Conservation (phyloP, 53 echinoderm and acorn worm genomes). For the Patiria pectinifera region DNA sequence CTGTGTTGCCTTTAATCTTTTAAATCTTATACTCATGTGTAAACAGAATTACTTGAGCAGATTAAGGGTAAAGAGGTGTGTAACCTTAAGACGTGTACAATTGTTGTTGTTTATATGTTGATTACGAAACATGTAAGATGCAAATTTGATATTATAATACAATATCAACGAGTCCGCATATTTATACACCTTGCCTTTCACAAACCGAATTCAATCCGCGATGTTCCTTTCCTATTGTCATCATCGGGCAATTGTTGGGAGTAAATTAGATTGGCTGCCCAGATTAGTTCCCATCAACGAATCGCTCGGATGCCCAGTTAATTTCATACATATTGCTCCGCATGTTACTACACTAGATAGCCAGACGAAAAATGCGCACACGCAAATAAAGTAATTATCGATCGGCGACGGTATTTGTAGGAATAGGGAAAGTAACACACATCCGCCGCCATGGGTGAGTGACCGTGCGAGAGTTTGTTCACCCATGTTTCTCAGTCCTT, state of each 20-base stretch:
- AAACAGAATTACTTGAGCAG: no score
- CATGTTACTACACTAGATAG: not conserved
- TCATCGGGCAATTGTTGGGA: not conserved
- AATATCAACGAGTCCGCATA: no score
- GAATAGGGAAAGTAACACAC: not conserved
- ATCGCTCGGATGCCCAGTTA: constrained; percentile 8
- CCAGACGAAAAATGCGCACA: constrained; percentile 15
- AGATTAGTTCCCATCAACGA: not conserved
- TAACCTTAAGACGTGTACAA: no score
- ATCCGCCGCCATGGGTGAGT: not conserved
- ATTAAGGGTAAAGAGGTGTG: no score
- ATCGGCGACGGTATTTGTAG: constrained; percentile 2
- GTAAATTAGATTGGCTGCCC: not conserved
- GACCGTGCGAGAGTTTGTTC: constrained; percentile 11
- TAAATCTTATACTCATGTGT: no score
- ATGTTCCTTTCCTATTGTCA: not conserved
- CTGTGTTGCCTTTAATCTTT: no score
- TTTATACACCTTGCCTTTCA: no score
- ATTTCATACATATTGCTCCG: constrained; percentile 1
- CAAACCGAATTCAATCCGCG: not conserved
- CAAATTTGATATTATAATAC: no score
- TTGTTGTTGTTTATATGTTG: no score
- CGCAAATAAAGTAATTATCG: constrained; percentile 43
- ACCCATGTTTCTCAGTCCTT: not conserved
- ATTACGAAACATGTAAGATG: no score